phyloP scores from a whole-genome alignment of 2,888 invertebrate species.

The Microctonus hyperodae region DNA sequence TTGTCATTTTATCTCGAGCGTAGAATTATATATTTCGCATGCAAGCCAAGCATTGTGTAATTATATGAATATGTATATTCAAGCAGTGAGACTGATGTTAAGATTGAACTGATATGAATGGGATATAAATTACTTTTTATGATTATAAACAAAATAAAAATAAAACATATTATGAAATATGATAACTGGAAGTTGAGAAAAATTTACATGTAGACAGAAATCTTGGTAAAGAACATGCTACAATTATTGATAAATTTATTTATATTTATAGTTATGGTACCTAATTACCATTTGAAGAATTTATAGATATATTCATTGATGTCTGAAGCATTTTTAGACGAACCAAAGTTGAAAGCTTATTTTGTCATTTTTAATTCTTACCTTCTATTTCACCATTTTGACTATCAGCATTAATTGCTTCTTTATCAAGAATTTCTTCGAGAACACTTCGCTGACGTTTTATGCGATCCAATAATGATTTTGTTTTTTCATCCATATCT shows the following conservation, averaged over 20 bases:
- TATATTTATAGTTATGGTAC: not conserved
- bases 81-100: conserved; percentile 12
- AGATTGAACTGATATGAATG: not conserved
- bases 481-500: conserved; percentile 68
- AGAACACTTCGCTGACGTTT: conserved; percentile 75
- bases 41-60: conserved; percentile 33
- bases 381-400: conserved; percentile 41
- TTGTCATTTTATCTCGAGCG: conserved; percentile 1
- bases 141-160: not conserved
- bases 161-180: not conserved
- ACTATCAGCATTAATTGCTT: conserved; percentile 54
- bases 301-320: not conserved
- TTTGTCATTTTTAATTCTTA: conserved; percentile 33
- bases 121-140: not conserved
- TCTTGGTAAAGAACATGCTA: not conserved
- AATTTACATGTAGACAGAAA: not conserved
- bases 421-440: conserved; percentile 73
- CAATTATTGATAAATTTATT: not conserved
- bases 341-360: not conserved
- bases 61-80: conserved; percentile 12
- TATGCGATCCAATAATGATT: conserved; percentile 71
- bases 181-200: not conserved
- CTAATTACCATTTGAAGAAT: not conserved
- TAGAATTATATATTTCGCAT: conserved; percentile 16
- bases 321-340: conserved; percentile 5